These are phyloP conservation scores for Probaryconus sp. DNA, from an alignment of 1,140 invertebrate species.

Conservation along the genomic window DNA sequence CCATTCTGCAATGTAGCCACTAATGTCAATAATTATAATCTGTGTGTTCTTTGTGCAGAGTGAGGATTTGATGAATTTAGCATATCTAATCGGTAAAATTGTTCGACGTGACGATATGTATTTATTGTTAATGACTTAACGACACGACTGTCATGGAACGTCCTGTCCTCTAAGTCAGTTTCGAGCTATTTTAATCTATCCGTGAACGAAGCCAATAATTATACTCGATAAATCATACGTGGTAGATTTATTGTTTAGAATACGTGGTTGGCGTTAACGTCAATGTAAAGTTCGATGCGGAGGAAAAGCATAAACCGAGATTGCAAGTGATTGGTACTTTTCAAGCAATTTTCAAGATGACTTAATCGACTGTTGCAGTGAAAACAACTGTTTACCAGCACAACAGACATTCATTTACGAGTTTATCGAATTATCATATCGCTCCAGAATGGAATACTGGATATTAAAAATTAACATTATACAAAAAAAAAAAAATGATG, in stretches of 20 bases:
- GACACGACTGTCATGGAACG: constrained; percentile 50
- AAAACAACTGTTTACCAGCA: constrained; percentile 31
- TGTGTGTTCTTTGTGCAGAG: constrained; percentile 22
- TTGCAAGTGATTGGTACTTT: constrained; percentile 43
- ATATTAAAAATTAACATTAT: too few species aligned
- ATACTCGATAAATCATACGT: constrained; percentile 61
- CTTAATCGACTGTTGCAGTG: constrained; percentile 46
- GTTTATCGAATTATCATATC: too few species aligned
- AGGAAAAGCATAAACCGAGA: constrained; percentile 27
- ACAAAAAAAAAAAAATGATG: too few species aligned
- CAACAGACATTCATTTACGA: constrained; percentile 33
- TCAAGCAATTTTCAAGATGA: constrained; percentile 37
- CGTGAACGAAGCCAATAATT: constrained; percentile 60
- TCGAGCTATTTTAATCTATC: constrained; percentile 34
- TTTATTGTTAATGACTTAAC: constrained; percentile 60
- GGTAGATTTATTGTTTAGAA: constrained; percentile 54
- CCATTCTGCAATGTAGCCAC: constrained; percentile 3
- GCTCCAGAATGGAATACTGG: too few species aligned
- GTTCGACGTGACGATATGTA: constrained; percentile 29
- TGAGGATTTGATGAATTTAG: constrained; percentile 19
- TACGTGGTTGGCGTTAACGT: constrained; percentile 50
- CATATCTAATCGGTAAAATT: constrained; percentile 57
- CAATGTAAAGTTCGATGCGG: constrained; percentile 49
- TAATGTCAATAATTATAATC: constrained; percentile 43
- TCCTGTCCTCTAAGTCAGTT: constrained; percentile 27